Evolutionary conservation across 53 echinoderm and acorn worm species (phyloP), one percentile per base, ranked within the genome.

Genomic region (Hippasteria phrygiana): DNA sequence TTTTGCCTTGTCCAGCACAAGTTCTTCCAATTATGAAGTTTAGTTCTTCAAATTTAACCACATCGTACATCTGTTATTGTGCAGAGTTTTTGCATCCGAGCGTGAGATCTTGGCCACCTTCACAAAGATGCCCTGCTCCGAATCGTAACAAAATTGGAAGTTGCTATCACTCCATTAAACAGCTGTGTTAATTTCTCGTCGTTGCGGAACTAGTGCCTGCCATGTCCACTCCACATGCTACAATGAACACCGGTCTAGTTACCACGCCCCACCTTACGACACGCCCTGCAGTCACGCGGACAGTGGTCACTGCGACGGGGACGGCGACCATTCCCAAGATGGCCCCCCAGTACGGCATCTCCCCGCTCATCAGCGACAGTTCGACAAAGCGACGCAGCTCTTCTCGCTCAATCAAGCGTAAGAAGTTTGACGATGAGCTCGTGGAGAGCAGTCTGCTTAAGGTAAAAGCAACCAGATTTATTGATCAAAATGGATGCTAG

Each of bases 361-460:
- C 85, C 4, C 85, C 85, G 12, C 85, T 85, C 71, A 70, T 85
- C 53, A 85, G 85, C 35, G 95, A 95, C 70, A 90, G 88, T 66
- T 50, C 85, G n/a, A 89, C 90, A 34, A 97, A 97, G 63, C 76
- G 98, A 14, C 81, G 98, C 18, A 96, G 96, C 64, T 98, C 98
- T 1, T 98, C 98, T 1, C 77, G 98, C 5, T 94, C 95, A 0
- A 98, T 98, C 74, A 98, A 98, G 79, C 80, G 98, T 50, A 95
- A 96, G 88, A 98, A 98, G 81, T 98, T 98, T 94, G 98, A 98
- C 59, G 98, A 98, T 86, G 98, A 98, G 80, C 76, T 98, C 5
- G 98, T 98, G 12, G 98, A 98, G 84, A 95, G 98, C 66, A 98
- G 98, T 69, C 88, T 98, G 0, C 71, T 97, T 12, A 98, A 98